Base-by-base conservation (phyloP, 1,140 invertebrate genomes). In the Cepaea nemoralis region DNA sequence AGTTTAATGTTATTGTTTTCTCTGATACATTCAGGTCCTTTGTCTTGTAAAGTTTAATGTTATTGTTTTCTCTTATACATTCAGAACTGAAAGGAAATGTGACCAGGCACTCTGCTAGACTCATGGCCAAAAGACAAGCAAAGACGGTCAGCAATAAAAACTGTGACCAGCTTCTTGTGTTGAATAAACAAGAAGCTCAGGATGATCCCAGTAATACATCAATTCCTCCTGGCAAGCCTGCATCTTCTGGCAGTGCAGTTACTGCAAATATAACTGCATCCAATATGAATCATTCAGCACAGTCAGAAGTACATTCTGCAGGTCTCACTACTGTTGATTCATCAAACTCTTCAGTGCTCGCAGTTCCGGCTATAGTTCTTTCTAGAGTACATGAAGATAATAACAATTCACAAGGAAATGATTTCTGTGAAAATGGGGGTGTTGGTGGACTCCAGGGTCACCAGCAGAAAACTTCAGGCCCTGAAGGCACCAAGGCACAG, bases 51-150 rank as follows among this genome's bases (percentile, higher is more conserved):
- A 35, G 31, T 69, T 33, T 33, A 16, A 8, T 69, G 12, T n/a
- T 19, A 66, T 39, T 55, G 42, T 70, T 67, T 39, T 75, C 37
- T 69, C 39, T 50, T 42, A 16, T n/a, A 37, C 31, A 1, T 79
- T 69, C 73, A 42, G 35, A 76, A 37, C 24, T n/a, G 55, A 63
- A 77, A 39, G 24, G 45, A 27, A 77, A 50, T 50, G 45, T 22
- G 22, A 77, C 50, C 16, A 42, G 76, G 31, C 40, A 59, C 27
- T 78, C 76, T 19, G 37, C 55, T 5, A 78, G 76, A 50, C 27
- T 78, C 5, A 63, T 63, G 14, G 55, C 59, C 8, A 78, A 67
- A 37, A 78, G n/a, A 67, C 59, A 78, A 67, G 39, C 59, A 67
- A 12, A 67, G 76, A 24, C 42, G 35, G 3, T 31, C 31, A 3